These are phyloP conservation scores for Lasioglossum lativentre DNA, from an alignment of 2,888 invertebrate genomes.

Conservation along the genomic window DNA sequence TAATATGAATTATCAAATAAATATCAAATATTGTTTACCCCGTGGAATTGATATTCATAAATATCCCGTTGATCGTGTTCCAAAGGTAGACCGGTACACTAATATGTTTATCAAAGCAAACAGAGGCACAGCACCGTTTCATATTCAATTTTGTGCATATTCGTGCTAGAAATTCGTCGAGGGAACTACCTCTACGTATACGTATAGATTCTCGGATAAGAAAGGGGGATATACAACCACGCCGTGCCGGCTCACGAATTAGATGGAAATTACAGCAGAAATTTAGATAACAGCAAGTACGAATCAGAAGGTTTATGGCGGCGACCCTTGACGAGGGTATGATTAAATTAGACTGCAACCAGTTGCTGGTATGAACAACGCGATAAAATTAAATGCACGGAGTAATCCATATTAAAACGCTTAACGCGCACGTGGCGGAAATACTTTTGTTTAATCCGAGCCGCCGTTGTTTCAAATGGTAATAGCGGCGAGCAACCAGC, in stretches of 20 bases:
- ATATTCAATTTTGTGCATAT: constrained; percentile 7
- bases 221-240: not conserved
- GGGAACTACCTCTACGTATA: not conserved
- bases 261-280: constrained; percentile 7
- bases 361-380: not conserved
- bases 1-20: not conserved
- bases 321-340: not conserved
- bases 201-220: not conserved
- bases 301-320: constrained; percentile 25
- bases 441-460: too few relatives aligned
- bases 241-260: not conserved
- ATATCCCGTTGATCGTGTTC: not conserved
- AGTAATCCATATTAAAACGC: constrained; percentile 3
- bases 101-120: not conserved
- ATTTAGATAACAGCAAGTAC: constrained; percentile 18
- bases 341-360: constrained; percentile 21
- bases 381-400: not conserved
- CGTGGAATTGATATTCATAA: not conserved
- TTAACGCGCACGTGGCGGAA: not conserved
- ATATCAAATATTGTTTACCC: not conserved
- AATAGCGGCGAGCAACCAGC: not conserved
- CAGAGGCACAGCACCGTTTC: not conserved
- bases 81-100: not conserved
- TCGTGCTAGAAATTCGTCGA: not conserved
- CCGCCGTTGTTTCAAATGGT: not conserved